phyloP scores from a whole-genome alignment of 2,797 vertebrate genomes.

The Anguilla pacifica region DNA sequence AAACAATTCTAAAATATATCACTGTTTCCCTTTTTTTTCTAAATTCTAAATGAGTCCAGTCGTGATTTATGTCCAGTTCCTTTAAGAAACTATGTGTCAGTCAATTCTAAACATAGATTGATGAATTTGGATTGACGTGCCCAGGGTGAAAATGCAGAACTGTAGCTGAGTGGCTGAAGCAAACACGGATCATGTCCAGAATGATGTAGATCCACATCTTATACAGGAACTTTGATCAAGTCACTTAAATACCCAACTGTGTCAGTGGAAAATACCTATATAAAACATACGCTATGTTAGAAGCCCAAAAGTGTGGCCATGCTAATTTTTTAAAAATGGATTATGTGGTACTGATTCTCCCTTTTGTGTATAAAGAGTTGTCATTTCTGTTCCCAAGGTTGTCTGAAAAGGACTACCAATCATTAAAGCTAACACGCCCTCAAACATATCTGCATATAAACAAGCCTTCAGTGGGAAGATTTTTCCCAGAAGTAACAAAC shows the following conservation, averaged over 20 bases:
- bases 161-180: slow-evolving; percentile 29
- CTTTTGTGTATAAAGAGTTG: background rate
- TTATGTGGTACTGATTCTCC: background rate
- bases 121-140: slow-evolving; percentile 50
- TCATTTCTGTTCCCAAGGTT: background rate
- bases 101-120: slow-evolving; percentile 58
- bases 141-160: slow-evolving; percentile 62
- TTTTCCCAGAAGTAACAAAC: no score
- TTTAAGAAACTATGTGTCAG: slow-evolving; percentile 62
- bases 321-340: background rate
- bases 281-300: background rate
- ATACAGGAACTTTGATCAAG: background rate
- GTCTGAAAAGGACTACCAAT: background rate
- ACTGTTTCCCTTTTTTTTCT: slow-evolving; percentile 62
- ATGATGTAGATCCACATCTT: background rate
- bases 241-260: background rate
- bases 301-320: background rate
- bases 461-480: no score
- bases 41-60: slow-evolving; percentile 70
- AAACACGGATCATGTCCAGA: slow-evolving; percentile 11
- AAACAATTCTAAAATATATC: slow-evolving; percentile 57
- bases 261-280: background rate
- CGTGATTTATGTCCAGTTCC: slow-evolving; percentile 69
- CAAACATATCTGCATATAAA: no score
- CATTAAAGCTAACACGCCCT: no score